Evolutionary conservation across 2,113 vertebrate species (phyloP), one percentile per base, ranked within the genome.

Genomic region (Centrocercus urophasianus): DNA sequence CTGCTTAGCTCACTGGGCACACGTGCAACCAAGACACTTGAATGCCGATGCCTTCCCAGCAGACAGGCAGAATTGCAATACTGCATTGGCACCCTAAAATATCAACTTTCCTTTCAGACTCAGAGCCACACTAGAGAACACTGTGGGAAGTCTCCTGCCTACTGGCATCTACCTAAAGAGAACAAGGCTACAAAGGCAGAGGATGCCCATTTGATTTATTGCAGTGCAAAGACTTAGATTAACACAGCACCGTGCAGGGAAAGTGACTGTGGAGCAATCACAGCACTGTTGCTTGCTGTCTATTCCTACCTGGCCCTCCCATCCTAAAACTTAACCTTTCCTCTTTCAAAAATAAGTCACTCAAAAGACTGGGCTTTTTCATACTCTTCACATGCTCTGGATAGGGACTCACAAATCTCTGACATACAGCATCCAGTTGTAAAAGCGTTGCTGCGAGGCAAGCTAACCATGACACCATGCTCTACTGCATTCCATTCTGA

Each of bases 261-360:
- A 43, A 0, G 7, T 3, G 21, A 50, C 8, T 2, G 0, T 5
- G 16, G 18, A 73, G 11, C 10, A 25, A 4, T 2, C 16, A 16
- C 16, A 4, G 4, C 21, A 64, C 8, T 91, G 47, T 27, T 69
- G 8, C 11, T 34, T 50, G 27, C 3, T 0, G 27, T 6, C 32
- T n/a, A 2, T 40, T 45, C n/a, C 59, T 52, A 72, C 13, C 42
- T 32, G 38, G 13, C 5, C 42, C 34, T 28, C 24, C 32, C 42
- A 16, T n/a, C 30, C 38, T n/a, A 32, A 71, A 88, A 79, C 34
- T 18, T 3, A 30, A 45, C 2, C 7, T 69, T 59, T 38, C 30
- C 27, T 69, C 50, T 43, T 52, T 54, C 50, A 61, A 38, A 73
- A 6, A 21, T 3, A 0, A 1, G 2, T 0, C 1, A 5, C 16